A percentile compares a stretch with the other conserved stretches of the same genome.
phyloP scores from a whole-genome alignment of 1,140 invertebrate species.

The Magallana angulata region DNA sequence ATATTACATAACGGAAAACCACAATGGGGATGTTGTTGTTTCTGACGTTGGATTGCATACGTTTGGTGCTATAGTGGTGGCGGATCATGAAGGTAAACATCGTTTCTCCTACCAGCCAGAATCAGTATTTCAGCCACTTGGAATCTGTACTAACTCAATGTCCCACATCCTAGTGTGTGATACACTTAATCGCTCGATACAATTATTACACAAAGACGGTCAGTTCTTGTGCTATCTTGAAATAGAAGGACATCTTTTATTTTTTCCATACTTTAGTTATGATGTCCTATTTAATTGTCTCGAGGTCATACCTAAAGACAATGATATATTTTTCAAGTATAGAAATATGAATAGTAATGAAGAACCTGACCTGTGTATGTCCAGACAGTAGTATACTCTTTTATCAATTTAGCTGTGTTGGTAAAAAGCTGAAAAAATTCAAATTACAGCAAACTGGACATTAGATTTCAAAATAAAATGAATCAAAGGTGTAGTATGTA shows the following conservation, averaged over 20 bases:
- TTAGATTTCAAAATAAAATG: too few relatives aligned
- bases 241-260: not conserved
- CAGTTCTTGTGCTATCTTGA: not conserved
- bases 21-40: not conserved
- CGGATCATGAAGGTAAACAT: not conserved
- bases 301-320: not conserved
- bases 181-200: not conserved
- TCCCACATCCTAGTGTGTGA: not conserved
- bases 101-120: not conserved
- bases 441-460: too few relatives aligned
- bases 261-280: not conserved
- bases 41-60: not conserved
- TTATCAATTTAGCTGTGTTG: too few relatives aligned
- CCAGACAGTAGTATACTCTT: too few relatives aligned
- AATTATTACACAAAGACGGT: not conserved
- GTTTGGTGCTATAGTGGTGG: not conserved
- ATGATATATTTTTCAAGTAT: too few relatives aligned
- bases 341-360: too few relatives aligned
- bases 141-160: not conserved
- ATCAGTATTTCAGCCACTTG: not conserved
- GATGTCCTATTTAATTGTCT: not conserved
- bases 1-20: not conserved
- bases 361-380: too few relatives aligned
- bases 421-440: too few relatives aligned
- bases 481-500: too few relatives aligned